phyloP scores from a whole-genome alignment of 2,113 vertebrate species.

The Baryphthengus martii region DNA sequence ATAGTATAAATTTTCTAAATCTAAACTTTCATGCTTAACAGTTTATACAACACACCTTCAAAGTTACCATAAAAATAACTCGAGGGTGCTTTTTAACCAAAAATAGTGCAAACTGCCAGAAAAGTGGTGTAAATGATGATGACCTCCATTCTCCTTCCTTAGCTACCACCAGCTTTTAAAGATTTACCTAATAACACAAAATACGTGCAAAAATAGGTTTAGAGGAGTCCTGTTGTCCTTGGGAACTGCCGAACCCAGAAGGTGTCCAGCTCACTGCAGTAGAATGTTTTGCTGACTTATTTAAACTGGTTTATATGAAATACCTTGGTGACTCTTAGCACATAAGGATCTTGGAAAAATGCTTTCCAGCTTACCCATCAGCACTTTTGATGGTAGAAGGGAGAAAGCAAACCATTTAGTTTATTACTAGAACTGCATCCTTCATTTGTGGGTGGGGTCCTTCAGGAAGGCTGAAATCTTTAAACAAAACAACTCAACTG shows the following conservation, averaged over 20 bases:
- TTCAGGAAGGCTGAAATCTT: not conserved
- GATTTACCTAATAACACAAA: not conserved
- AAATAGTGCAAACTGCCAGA: not conserved
- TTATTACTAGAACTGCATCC: not conserved
- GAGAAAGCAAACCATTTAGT: not conserved
- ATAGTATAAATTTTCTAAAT: not conserved
- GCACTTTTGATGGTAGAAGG: not conserved
- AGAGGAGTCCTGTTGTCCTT: not conserved
- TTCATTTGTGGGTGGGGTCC: not conserved
- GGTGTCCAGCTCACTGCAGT: not conserved
- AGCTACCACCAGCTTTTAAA: not conserved
- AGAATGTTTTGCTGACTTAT: not conserved
- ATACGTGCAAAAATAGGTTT: not conserved
- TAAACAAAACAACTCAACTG: not conserved
- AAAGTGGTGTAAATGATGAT: not conserved
- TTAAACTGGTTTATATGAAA: not conserved
- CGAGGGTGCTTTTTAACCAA: not conserved
- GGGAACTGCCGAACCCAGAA: not conserved
- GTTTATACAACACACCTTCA: not conserved
- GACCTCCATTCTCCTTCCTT: not conserved
- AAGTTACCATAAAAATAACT: not conserved
- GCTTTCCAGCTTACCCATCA: not conserved
- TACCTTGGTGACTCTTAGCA: not conserved
- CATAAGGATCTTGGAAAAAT: not conserved
- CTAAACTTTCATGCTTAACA: not conserved